Evolutionary conservation across 2,797 vertebrate genomes (phyloP).

Genomic region (Clarias laeviceps): DNA sequence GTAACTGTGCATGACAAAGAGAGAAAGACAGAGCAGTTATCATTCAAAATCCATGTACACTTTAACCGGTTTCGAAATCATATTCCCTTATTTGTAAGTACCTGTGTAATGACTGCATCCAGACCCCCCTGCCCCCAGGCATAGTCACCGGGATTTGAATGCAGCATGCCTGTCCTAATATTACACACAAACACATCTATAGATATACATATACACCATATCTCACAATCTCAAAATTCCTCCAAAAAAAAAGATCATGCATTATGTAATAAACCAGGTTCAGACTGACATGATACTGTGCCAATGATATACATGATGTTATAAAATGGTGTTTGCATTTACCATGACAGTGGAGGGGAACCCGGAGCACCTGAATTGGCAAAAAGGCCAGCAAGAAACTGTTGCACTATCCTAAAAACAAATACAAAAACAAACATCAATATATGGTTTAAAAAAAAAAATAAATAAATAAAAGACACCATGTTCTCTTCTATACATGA

Average conservation of each 20-base stretch:
- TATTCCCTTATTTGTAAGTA: conserved; percentile 54
- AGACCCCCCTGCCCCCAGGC: conserved; percentile 97
- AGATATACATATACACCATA: neutral
- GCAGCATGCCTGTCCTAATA: conserved; percentile 91
- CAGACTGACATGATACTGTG: neutral
- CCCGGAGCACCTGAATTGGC: conserved; percentile 89
- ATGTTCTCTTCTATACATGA: neutral
- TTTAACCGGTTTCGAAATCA: neutral
- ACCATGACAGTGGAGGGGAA: conserved; percentile 91
- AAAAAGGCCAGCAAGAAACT: conserved; percentile 85
- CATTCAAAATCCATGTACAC: neutral
- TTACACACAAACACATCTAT: conserved; percentile 43
- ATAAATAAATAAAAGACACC: neutral
- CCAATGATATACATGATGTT: neutral
- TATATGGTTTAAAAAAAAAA: neutral
- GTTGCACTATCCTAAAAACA: conserved; percentile 88
- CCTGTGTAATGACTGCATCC: conserved; percentile 97
- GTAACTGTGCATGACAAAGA: conserved; percentile 72
- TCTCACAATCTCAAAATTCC: neutral
- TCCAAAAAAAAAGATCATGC: neutral
- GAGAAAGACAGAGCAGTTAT: no score
- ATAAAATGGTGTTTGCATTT: conserved; percentile 58
- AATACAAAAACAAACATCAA: conserved; percentile 18
- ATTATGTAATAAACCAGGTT: neutral
- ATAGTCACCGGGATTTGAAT: conserved; percentile 96